Evolutionary conservation across 2,113 vertebrate genomes (phyloP).

Genomic region (Formicarius rufipectus): DNA sequence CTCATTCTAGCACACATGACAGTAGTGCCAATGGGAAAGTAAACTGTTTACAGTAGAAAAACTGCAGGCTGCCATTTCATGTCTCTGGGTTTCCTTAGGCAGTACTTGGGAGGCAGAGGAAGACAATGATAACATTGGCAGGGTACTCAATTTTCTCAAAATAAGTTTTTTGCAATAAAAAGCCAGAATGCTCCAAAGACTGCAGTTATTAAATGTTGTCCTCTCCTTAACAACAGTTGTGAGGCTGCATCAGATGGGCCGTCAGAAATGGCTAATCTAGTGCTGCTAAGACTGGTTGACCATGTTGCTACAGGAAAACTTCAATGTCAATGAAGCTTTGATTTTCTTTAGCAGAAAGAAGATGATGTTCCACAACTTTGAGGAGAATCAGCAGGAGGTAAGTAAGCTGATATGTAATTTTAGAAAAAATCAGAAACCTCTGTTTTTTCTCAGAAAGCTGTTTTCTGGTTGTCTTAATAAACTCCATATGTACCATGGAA

Average conservation of each 20-base stretch:
- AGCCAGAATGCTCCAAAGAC: background rate
- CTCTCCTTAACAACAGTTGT: background rate
- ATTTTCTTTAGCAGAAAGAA: background rate
- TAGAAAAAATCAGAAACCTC: background rate
- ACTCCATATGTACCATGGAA: background rate
- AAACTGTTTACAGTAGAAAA: background rate
- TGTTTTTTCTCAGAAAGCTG: background rate
- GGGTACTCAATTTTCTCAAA: background rate
- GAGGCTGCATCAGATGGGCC: background rate
- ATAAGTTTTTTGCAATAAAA: background rate
- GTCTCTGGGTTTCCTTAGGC: background rate
- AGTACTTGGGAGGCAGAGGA: rapidly evolving
- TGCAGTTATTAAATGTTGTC: background rate
- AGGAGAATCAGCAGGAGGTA: background rate
- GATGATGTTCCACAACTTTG: background rate
- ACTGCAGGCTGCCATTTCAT: background rate
- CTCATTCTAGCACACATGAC: background rate
- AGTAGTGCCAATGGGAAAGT: background rate
- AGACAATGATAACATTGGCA: background rate
- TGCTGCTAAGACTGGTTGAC: background rate
- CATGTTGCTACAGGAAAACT: background rate
- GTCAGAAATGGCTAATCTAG: background rate
- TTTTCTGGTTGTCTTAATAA: background rate
- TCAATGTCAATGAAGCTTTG: background rate
- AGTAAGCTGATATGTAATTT: background rate